A percentile compares a stretch with the other conserved stretches of the same genome.
Conservation (phyloP, 2,113 vertebrate genomes). For the Bufo bufo region DNA sequence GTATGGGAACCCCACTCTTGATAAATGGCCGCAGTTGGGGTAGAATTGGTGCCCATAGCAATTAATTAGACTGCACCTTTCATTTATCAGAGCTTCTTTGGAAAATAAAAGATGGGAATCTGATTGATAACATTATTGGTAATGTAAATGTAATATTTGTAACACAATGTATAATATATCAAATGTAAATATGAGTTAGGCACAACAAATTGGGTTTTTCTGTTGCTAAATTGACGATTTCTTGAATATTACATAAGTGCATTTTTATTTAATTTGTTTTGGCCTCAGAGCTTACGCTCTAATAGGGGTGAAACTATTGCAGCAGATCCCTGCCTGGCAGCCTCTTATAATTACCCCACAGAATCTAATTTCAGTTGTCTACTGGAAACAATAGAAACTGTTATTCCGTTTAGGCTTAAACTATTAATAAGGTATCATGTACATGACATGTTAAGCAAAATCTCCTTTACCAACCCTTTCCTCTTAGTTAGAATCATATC, state of each 20-base stretch:
- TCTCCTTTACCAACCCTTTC: slow-evolving; percentile 20
- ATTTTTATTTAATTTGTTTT: neutral
- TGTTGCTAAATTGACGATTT: neutral
- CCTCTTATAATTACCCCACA: neutral
- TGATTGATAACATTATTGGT: too few relatives aligned
- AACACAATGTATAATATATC: too few relatives aligned
- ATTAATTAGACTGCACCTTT: too few relatives aligned
- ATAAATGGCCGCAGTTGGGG: too few relatives aligned
- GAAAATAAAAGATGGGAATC: too few relatives aligned
- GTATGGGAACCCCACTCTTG: too few relatives aligned
- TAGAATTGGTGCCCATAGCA: too few relatives aligned
- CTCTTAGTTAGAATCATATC: slow-evolving; percentile 45
- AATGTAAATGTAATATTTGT: too few relatives aligned
- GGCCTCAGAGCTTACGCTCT: neutral
- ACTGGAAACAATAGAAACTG: neutral
- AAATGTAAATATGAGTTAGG: neutral
- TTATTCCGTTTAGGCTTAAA: slow-evolving; percentile 24
- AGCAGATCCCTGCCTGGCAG: too few relatives aligned
- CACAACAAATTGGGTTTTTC: neutral
- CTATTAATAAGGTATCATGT: slow-evolving; percentile 57
- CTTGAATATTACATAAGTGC: neutral
- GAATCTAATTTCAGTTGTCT: neutral
- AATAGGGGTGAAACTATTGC: neutral
- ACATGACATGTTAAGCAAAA: slow-evolving; percentile 29
- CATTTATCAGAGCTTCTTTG: too few relatives aligned